Base-by-base conservation (phyloP, 1,140 invertebrate species). In the Dolichoris vasculosae region DNA sequence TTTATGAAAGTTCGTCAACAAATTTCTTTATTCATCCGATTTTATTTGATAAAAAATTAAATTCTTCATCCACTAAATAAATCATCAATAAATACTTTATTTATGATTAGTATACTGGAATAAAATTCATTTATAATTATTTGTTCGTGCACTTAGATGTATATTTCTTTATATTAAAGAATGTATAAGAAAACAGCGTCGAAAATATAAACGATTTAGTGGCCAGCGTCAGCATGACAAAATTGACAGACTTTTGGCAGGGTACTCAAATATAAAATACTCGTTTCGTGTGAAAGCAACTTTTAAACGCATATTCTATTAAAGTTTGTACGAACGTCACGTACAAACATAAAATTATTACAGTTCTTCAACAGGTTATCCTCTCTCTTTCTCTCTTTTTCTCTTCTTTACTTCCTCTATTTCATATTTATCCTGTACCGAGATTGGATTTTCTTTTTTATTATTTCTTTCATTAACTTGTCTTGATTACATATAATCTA, bases 191-290 rank as follows among this genome's bases (percentile, higher is more conserved):
- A 43, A 73, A 73, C 20, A 35, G 9, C 69, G 13, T 73, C 23
- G 13, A 46, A 26, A 59, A 51, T 17, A 17, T 17, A 6, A 59
- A 13, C 55, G 23, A 26, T 73, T 73, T 43, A 40, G 38, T 23
- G 40, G 38, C 4, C 38, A 73, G n/a, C 69, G 9, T 32, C n/a
- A 32, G 40, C 40, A 35, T 51, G 64, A 71, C 46, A 35, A 51
- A 73, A 32, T 40, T 73, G 80, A 82, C 46, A 73, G 80, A 82
- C 32, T 71, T 71, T 73, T 82, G 80, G 80, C 80, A 81, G 0
- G 17, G 26, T 43, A 8, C n/a, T n/a, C 46, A 35, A 77, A 17
- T 51, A n/a, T 43, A 32, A 2, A 15, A 76, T 7, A 2, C 30
- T 51, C 30, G 13, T 32, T 55, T 38, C 75, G 30, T 13, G 46